phyloP scores from a whole-genome alignment of 2,888 invertebrate species.

The Agrochola litura region DNA sequence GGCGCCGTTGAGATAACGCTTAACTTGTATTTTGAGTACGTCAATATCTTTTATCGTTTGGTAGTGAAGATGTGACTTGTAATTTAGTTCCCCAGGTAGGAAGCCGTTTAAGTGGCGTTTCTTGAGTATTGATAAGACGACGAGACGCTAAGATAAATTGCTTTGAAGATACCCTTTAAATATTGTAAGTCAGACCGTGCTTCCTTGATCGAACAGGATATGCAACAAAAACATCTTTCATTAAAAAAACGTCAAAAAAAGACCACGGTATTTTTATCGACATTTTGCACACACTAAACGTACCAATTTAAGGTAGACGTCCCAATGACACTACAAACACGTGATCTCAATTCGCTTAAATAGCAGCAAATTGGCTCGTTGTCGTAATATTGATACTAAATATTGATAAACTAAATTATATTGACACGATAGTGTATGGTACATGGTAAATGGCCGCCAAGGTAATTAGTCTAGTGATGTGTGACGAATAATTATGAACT shows the following conservation, averaged over 20 bases:
- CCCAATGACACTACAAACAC: constrained; percentile 54
- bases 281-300: constrained; percentile 24
- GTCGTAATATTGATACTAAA: constrained; percentile 64
- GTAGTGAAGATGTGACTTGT: constrained; percentile 49
- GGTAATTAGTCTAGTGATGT: constrained; percentile 55
- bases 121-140: constrained; percentile 31
- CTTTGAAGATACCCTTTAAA: not conserved
- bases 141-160: not conserved
- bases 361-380: constrained; percentile 61
- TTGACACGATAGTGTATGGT: constrained; percentile 58
- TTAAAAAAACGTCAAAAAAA: not conserved
- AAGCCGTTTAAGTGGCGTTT: constrained; percentile 30
- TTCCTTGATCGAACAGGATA: not conserved
- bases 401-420: constrained; percentile 66
- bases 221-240: too few relatives aligned
- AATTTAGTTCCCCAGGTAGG: constrained; percentile 30
- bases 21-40: constrained; percentile 67
- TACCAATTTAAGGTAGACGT: constrained; percentile 51
- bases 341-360: constrained; percentile 63
- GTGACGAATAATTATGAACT: constrained; percentile 58
- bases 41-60: constrained; percentile 65
- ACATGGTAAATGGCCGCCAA: constrained; percentile 51
- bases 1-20: constrained; percentile 71
- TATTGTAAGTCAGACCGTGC: not conserved
- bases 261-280: constrained; percentile 29